Evolutionary conservation across 2,888 invertebrate species (phyloP).

Genomic region (Thysanoteuthis rhombus): DNA sequence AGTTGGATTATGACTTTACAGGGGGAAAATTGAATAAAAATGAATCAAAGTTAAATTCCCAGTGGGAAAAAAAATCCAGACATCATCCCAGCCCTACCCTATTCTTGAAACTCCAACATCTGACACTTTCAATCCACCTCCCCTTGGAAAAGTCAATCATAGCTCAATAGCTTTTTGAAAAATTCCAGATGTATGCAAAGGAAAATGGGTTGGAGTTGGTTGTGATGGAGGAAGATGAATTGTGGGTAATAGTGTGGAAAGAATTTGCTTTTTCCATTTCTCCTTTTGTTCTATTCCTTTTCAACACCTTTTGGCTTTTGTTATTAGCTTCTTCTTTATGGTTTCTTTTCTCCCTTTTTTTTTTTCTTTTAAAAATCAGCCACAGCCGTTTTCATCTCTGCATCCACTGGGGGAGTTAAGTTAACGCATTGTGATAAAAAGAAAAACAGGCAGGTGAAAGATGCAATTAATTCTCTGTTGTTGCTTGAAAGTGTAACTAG

Average conservation of each 20-base stretch:
- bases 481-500: neutral
- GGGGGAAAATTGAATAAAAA: neutral
- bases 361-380: neutral
- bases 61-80: neutral
- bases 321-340: neutral
- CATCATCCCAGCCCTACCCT: neutral
- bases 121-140: neutral
- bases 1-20: neutral
- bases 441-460: neutral
- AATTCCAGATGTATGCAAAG: slow-evolving; percentile 12
- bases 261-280: neutral
- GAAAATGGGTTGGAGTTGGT: neutral
- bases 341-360: neutral
- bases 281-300: neutral
- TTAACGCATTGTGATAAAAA: neutral
- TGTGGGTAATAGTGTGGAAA: neutral
- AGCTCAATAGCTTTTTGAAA: neutral
- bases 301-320: neutral
- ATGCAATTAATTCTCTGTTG: neutral
- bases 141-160: neutral
- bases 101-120: neutral
- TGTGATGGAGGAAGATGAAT: neutral
- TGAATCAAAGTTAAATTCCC: neutral
- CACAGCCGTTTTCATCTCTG: neutral
- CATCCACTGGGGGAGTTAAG: neutral